Base-by-base conservation (phyloP, 2,113 vertebrate species). In the Mugil cephalus region DNA sequence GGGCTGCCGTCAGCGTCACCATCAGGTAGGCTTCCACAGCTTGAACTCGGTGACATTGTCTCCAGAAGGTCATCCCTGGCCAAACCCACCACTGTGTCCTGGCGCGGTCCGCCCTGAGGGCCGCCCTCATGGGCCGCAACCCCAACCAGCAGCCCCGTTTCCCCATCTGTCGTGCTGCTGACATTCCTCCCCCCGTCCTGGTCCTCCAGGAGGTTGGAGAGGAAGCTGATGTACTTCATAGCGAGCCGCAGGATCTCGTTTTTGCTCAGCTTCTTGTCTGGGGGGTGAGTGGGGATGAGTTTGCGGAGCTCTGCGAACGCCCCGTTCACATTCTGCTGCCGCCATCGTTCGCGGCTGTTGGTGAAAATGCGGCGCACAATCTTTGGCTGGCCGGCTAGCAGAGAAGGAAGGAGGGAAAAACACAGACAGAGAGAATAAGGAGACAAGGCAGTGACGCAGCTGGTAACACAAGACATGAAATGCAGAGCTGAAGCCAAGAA, bases 151-250 rank as follows among this genome's bases (percentile, higher is more conserved):
- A 95, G 88, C 91, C 82, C 90, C 46, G 90, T 95, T 91, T 91
- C 91, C 34, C 88, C 94, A 81, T 90, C 88, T 92, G 95, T 88
- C 92, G 84, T 80, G 80, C 89, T 83, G 94, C 96, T 95, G 84
- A 94, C 94, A 77, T 95, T 96, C 80, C 96, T 95, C 18, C 88
- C 89, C 53, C 97, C 96, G 35, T 98, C 97, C 87, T 98, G 97
- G 88, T 98, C 97, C 5, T 95, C 96, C 58, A 98, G 95, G 74
- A 98, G 94, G 88, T 98, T 97, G 90, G 97, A 96, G 75, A 99
- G 93, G 90, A 99, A 99, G 88, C 97, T 98, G 89, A 98, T 98
- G 85, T 98, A 98, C 89, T 98, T 98, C 97, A 98, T 98, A 15
- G 97, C 96, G 51, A 98, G 94, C 60, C 97, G 95, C 67, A 98